Evolutionary conservation across 1,140 invertebrate species (phyloP).

Genomic region (Idris sp.): DNA sequence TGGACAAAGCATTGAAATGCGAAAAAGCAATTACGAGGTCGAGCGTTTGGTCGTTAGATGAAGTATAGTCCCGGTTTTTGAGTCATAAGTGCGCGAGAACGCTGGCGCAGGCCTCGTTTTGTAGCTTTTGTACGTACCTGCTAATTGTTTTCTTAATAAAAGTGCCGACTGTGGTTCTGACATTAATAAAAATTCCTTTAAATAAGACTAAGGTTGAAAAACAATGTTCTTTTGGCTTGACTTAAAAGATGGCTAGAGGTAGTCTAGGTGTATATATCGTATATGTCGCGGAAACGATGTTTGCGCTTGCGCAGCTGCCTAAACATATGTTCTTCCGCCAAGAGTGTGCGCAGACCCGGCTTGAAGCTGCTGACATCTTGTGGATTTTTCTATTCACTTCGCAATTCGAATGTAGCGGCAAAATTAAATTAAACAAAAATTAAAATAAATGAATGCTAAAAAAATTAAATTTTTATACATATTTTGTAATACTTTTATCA

Average conservation of each 20-base stretch:
- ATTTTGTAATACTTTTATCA: too few relatives aligned
- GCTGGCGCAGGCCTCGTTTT: conserved; percentile 6
- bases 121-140: conserved; percentile 82
- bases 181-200: conserved; percentile 85
- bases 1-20: too few relatives aligned
- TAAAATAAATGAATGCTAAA: too few relatives aligned
- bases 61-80: conserved; percentile 66
- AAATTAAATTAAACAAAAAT: too few relatives aligned
- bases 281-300: conserved; percentile 74
- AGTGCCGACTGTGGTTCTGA: conserved; percentile 96
- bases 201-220: conserved; percentile 78
- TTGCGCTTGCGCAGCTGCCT: conserved; percentile 73
- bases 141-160: conserved; percentile 95
- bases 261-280: too few relatives aligned
- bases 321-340: conserved; percentile 78
- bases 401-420: too few relatives aligned
- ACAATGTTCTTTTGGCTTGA: conserved; percentile 77
- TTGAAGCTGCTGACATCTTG: too few relatives aligned
- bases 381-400: too few relatives aligned
- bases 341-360: conserved; percentile 64
- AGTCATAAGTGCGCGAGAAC: conserved; percentile 20
- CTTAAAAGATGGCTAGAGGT: conserved; percentile 77
- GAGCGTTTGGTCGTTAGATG: conserved; percentile 62
- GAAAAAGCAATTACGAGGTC: conserved; percentile 68
- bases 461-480: too few relatives aligned